Conservation (phyloP, 2,113 vertebrate species). For the rat (Rattus norvegicus) region GRCr8 NC_086022.1:168834001-168834500, state of each 20-base stretch:
- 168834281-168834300: background rate
- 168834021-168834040: too few species aligned
- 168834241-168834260: background rate
- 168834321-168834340: background rate
- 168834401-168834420: background rate
- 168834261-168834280: background rate
- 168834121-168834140: background rate
- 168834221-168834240: background rate
- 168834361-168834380: background rate
- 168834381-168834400: background rate
- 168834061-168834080: background rate
- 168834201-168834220: too few species aligned
- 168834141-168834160: background rate
- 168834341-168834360: background rate
- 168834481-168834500: background rate
- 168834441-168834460: background rate
- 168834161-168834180: background rate
- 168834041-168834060: background rate
- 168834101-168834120: background rate
- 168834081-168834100: background rate
- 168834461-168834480: background rate
- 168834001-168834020: too few species aligned
- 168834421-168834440: background rate
- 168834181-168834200: background rate
- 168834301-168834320: background rate